Evolutionary conservation across 1,140 invertebrate genomes (phyloP).

Genomic region (Trichomalopsis sarcophagae): DNA sequence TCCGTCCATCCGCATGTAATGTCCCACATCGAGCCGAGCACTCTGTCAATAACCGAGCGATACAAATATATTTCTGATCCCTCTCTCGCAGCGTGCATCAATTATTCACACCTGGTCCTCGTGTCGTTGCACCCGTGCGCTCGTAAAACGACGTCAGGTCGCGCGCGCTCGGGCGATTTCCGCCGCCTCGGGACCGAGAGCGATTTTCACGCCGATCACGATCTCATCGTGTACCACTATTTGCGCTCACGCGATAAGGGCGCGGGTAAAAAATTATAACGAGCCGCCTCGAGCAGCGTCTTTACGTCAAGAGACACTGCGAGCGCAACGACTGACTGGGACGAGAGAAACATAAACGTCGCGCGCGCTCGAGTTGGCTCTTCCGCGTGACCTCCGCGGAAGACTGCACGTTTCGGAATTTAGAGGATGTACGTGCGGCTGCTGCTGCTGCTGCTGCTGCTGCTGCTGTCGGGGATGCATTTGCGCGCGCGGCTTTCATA

Average conservation of each 20-base stretch:
- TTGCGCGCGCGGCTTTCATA: neutral
- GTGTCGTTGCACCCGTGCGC: slow-evolving; percentile 27
- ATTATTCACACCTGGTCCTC: slow-evolving; percentile 25
- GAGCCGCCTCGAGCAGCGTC: slow-evolving; percentile 32
- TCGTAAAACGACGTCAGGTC: neutral
- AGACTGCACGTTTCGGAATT: slow-evolving; percentile 17
- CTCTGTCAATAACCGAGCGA: neutral
- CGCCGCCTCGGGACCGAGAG: slow-evolving; percentile 6
- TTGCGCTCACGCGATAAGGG: slow-evolving; percentile 24
- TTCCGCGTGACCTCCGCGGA: slow-evolving; percentile 25
- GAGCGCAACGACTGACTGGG: neutral
- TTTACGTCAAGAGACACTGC: slow-evolving; percentile 11
- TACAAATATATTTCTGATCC: slow-evolving; percentile 14
- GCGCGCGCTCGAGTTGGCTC: neutral
- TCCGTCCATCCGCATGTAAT: too few relatives aligned
- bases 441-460: neutral
- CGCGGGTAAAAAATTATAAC: slow-evolving; percentile 15
- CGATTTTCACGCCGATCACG: slow-evolving; percentile 47
- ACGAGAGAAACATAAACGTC: slow-evolving; percentile 5
- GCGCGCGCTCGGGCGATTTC: slow-evolving; percentile 25
- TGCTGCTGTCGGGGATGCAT: neutral
- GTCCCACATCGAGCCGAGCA: neutral
- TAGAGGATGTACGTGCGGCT: neutral
- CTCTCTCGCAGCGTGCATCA: neutral
- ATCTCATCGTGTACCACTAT: neutral